Evolutionary conservation across 1,140 invertebrate genomes (phyloP).

Genomic region (Gryon sp.): DNA sequence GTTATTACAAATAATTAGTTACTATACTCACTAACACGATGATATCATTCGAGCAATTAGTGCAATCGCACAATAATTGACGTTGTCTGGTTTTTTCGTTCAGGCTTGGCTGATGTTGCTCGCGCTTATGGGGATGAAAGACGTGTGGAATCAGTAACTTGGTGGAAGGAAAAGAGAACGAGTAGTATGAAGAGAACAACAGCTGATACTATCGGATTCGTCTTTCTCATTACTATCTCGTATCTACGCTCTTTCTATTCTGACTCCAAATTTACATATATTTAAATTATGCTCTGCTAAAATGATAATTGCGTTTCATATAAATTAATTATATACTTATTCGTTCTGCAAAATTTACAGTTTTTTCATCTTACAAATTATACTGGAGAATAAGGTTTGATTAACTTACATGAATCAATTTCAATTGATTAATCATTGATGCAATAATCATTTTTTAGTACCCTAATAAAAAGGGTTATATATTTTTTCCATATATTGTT

Average conservation of each 20-base stretch:
- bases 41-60: conserved; percentile 65
- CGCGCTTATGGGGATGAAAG: conserved; percentile 47
- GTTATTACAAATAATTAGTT: conserved; percentile 65
- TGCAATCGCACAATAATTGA: conserved; percentile 55
- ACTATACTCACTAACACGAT: conserved; percentile 51
- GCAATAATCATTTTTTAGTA: no score
- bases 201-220: conserved; percentile 68
- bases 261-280: no score
- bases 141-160: conserved; percentile 27
- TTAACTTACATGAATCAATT: no score
- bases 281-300: no score
- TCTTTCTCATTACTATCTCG: conserved; percentile 47
- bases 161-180: conserved; percentile 72
- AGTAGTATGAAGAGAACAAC: conserved; percentile 53
- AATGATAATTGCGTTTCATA: no score
- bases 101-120: conserved; percentile 43
- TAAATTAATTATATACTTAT: no score
- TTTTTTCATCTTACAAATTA: no score
- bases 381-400: no score
- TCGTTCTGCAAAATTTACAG: no score
- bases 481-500: no score
- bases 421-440: no score
- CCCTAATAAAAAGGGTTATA: no score
- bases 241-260: conserved; percentile 67
- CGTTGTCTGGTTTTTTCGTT: conserved; percentile 61